These are phyloP conservation scores for Lamellibrachia luymesi DNA, from an alignment of 1,140 invertebrate genomes.

Conservation along the genomic window DNA sequence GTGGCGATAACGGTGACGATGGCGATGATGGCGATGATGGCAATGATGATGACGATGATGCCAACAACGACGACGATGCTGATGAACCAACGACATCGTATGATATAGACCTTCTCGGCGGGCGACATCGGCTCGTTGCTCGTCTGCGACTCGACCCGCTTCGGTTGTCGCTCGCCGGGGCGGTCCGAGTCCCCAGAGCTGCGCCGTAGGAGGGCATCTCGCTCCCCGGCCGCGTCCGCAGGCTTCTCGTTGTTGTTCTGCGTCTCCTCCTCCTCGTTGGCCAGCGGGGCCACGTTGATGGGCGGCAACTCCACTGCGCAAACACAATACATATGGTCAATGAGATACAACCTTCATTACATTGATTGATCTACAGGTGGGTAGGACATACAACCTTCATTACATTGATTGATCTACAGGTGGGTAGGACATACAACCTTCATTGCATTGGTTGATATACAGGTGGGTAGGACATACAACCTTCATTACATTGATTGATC, in stretches of 20 bases:
- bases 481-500: too few relatives aligned
- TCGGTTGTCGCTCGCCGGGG: not conserved
- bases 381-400: too few relatives aligned
- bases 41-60: too few relatives aligned
- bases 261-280: not conserved
- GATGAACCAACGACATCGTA: not conserved
- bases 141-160: not conserved
- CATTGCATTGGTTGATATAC: too few relatives aligned
- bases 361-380: too few relatives aligned
- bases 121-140: not conserved
- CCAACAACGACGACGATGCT: too few relatives aligned
- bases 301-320: not conserved
- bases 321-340: not conserved
- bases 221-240: not conserved
- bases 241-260: slow-evolving; percentile 3
- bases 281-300: not conserved
- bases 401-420: too few relatives aligned
- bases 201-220: not conserved
- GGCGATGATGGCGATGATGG: too few relatives aligned
- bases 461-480: too few relatives aligned
- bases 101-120: not conserved
- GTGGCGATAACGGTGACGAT: too few relatives aligned
- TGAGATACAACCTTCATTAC: not conserved
- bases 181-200: not conserved
- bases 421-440: too few relatives aligned